Evolutionary conservation across 1,140 invertebrate species (phyloP).

Genomic region (Homarus americanus): DNA sequence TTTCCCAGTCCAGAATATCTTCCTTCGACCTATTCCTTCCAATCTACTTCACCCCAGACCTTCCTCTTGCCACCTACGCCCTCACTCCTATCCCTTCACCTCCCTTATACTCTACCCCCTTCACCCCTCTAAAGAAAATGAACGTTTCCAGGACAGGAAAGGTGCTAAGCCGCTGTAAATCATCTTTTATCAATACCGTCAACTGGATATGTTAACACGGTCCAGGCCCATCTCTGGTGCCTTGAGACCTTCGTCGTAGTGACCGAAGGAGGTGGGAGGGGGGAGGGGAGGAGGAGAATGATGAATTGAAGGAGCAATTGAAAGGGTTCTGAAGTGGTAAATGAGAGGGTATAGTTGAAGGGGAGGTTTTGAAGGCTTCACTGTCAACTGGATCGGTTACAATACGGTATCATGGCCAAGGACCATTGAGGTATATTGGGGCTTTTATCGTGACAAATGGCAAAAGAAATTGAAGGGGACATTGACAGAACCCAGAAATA

Average conservation of each 20-base stretch:
- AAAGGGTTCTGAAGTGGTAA: background rate
- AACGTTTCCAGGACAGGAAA: too few relatives aligned
- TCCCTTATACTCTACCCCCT: background rate
- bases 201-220: background rate
- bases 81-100: background rate
- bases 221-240: background rate
- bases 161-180: background rate
- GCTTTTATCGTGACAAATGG: too few relatives aligned
- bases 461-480: too few relatives aligned
- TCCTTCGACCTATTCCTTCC: background rate
- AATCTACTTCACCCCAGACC: background rate
- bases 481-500: too few relatives aligned
- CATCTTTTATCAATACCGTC: background rate
- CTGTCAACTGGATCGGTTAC: too few relatives aligned
- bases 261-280: background rate
- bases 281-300: background rate
- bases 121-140: background rate
- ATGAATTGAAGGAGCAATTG: background rate
- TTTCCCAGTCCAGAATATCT: too few relatives aligned
- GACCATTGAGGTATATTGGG: too few relatives aligned
- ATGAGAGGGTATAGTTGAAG: too few relatives aligned
- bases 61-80: background rate
- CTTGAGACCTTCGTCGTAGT: background rate
- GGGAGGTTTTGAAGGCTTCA: too few relatives aligned
- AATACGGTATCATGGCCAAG: too few relatives aligned